Evolutionary conservation across 2,888 invertebrate genomes (phyloP), one percentile per base, ranked within the genome.

Genomic region (Drosophila kokeensis): DNA sequence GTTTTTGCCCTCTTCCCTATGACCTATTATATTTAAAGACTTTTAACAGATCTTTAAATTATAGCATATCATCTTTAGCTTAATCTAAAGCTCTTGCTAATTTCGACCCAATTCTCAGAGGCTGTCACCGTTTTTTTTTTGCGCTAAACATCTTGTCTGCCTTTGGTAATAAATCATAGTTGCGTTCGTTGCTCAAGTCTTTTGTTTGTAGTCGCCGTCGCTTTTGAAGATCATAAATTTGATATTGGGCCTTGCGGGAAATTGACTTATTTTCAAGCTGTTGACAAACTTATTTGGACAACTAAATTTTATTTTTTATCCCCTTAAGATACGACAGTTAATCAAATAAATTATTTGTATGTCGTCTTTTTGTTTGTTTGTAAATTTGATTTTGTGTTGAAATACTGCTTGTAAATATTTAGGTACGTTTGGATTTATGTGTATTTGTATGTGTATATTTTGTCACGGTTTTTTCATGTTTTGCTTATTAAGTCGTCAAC

Each of bases 71-170:
- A 69, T 76, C 55, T 53, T 59, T 8, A 50, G 30, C 11, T 52
- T 62, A 38, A 66, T 52, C 66, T 67, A 53, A 73, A 82, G 32
- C 69, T 64, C 36, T 87, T 82, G 86, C 88, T 83, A 80, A 89
- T 83, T 85, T 75, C 58, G 88, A 87, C 84, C 84, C 75, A 80
- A 82, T 85, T 85, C 88, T 85, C 90, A 85, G 60, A 58, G 71
- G 32, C 73, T 71, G 76, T 82, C 84, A 72, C 42, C 71, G 53
- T 50, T n/a, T 36, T 29, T 58, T 53, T 57, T 42, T 38, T 58
- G 21, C 69, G 49, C 59, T 69, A 73, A 81, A 69, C 74, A 57
- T 66, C 66, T 73, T 59, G 45, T 54, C 59, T 65, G 59, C 30
- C n/a, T 66, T 70, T 57, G 70, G 60, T 24, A 34, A 89, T 85